Evolutionary conservation across 2,113 vertebrate species (phyloP).

Genomic region (Ia io): DNA sequence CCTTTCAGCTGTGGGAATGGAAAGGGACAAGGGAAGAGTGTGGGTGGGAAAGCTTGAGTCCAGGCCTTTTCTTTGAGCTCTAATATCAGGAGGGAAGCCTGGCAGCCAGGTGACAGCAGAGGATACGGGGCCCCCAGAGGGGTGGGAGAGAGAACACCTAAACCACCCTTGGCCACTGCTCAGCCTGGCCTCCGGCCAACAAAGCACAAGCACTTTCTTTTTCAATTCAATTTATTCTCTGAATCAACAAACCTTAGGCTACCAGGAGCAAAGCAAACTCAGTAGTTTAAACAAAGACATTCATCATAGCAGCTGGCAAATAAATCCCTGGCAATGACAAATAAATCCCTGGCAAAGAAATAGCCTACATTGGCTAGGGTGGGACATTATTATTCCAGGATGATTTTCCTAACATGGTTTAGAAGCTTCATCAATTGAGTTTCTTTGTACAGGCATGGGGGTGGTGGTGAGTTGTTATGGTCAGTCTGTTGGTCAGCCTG

Average conservation of each 20-base stretch:
- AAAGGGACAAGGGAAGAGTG: not conserved
- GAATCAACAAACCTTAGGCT: conserved; percentile 59
- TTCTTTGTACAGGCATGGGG: not conserved
- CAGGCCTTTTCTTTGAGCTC: not conserved
- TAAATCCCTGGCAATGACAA: not conserved
- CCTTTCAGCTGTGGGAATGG: conserved; percentile 16
- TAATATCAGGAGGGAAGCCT: not conserved
- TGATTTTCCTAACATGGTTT: conserved; percentile 14
- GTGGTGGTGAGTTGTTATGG: not conserved
- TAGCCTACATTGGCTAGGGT: not conserved
- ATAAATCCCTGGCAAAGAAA: conserved; percentile 54
- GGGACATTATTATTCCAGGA: not conserved
- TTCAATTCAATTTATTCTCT: conserved; percentile 47
- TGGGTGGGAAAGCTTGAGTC: not conserved
- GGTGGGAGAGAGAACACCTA: not conserved
- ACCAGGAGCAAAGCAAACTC: conserved; percentile 33
- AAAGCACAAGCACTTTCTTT: conserved; percentile 50
- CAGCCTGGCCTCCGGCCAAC: conserved; percentile 1
- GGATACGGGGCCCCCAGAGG: not conserved
- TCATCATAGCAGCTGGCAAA: not conserved
- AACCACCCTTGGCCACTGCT: conserved; percentile 12
- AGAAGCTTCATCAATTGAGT: not conserved
- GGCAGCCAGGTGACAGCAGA: conserved; percentile 45
- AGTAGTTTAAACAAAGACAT: conserved; percentile 61
- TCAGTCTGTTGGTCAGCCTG: not conserved